Evolutionary conservation across 2,888 invertebrate species (phyloP).

Genomic region (Dorcus hopei): DNA sequence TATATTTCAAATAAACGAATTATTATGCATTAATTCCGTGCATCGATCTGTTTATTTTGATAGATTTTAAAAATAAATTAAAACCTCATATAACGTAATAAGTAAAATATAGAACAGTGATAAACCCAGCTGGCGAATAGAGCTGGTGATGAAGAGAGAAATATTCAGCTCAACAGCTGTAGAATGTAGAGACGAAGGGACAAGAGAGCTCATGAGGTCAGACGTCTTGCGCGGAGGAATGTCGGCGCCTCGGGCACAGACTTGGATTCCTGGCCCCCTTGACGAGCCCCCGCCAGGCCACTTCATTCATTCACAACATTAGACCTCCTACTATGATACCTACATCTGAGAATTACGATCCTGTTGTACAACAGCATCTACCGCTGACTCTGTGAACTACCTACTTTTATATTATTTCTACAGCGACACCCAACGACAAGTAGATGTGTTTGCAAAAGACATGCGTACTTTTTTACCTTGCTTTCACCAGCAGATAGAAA

Average conservation of each 20-base stretch:
- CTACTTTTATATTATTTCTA: no score
- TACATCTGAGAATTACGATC: conserved; percentile 29
- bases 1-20: no score
- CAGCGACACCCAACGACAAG: not conserved
- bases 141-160: conserved; percentile 13
- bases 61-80: not conserved
- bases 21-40: no score
- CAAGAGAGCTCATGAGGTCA: conserved; percentile 39
- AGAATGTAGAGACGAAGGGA: conserved; percentile 21
- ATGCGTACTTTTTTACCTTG: not conserved
- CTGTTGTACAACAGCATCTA: conserved; percentile 26
- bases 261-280: conserved; percentile 55
- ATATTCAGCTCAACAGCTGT: conserved; percentile 28
- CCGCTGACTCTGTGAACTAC: conserved; percentile 5
- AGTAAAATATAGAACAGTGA: not conserved
- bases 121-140: conserved; percentile 4
- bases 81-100: conserved; percentile 6
- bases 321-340: conserved; percentile 56
- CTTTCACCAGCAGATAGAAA: no score
- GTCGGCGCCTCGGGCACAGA: conserved; percentile 57
- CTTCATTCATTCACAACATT: conserved; percentile 54
- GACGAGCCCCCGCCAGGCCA: conserved; percentile 43
- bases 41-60: not conserved
- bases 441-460: not conserved
- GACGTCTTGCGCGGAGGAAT: conserved; percentile 53